Conservation (phyloP, 2,113 vertebrate species). For the Hypocryptadius cinnamomeus region DNA sequence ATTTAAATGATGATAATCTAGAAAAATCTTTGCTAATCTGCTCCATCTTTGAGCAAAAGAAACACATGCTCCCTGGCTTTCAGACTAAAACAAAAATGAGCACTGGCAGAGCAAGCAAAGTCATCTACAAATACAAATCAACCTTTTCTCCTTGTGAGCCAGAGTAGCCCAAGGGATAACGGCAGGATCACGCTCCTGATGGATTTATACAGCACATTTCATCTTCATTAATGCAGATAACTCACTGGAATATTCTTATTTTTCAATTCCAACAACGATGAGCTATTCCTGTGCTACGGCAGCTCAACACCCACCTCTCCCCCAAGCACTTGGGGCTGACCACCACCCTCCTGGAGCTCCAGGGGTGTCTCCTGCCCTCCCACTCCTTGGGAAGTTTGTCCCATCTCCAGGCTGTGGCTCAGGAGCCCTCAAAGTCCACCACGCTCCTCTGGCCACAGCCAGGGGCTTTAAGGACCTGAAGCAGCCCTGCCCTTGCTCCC, state of each 20-base stretch:
- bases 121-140: conserved; percentile 35
- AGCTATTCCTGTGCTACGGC: background rate
- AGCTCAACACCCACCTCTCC: background rate
- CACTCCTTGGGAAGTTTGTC: background rate
- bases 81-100: background rate
- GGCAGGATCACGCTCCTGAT: background rate
- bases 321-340: rapidly evolving
- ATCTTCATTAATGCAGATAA: conserved; percentile 42
- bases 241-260: background rate
- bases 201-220: conserved; percentile 22
- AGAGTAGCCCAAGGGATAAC: conserved; percentile 29
- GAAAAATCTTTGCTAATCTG: background rate
- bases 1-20: background rate
- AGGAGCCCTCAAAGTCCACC: background rate
- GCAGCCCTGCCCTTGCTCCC: background rate
- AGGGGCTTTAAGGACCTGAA: background rate
- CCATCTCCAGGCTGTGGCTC: background rate
- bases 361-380: background rate
- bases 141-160: conserved; percentile 42
- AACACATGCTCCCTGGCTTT: background rate
- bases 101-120: conserved; percentile 2
- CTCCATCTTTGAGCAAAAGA: background rate
- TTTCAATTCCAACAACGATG: background rate
- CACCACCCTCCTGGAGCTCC: background rate
- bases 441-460: background rate